Percentiles rank a stretch among this genome's conserved stretches.
These are phyloP conservation scores for Choloepus hoffmanni DNA, from an alignment of 2,113 vertebrate species.

Conservation along the genomic window DNA sequence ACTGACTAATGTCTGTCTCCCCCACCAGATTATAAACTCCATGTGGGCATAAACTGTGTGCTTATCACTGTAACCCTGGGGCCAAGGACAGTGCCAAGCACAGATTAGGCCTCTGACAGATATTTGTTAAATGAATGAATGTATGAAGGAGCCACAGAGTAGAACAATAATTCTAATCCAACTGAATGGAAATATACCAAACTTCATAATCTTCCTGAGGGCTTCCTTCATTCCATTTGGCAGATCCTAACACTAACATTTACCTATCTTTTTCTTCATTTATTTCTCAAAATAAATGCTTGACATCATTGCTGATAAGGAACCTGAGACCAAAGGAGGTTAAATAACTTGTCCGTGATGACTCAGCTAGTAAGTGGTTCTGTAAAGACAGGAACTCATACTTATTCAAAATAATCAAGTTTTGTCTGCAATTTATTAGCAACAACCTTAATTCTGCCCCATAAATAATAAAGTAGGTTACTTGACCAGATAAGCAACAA, in stretches of 20 bases:
- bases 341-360: background rate
- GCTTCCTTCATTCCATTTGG: background rate
- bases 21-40: background rate
- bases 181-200: background rate
- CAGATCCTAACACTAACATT: background rate
- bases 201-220: background rate
- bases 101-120: background rate
- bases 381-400: background rate
- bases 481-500: background rate
- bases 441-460: background rate
- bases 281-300: background rate
- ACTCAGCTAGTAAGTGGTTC: background rate
- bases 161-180: background rate
- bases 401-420: constrained; percentile 49
- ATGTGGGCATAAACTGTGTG: background rate
- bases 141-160: background rate
- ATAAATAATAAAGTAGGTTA: constrained; percentile 27
- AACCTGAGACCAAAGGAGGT: constrained; percentile 9
- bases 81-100: background rate
- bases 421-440: constrained; percentile 49
- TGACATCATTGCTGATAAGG: constrained; percentile 2
- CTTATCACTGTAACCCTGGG: background rate
- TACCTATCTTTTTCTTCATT: background rate
- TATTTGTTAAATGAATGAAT: background rate
- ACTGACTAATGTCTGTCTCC: background rate